Percentiles rank a stretch among this genome's conserved stretches.
phyloP scores from a whole-genome alignment of 2,888 invertebrate genomes.

The Ptychoptera contaminata region DNA sequence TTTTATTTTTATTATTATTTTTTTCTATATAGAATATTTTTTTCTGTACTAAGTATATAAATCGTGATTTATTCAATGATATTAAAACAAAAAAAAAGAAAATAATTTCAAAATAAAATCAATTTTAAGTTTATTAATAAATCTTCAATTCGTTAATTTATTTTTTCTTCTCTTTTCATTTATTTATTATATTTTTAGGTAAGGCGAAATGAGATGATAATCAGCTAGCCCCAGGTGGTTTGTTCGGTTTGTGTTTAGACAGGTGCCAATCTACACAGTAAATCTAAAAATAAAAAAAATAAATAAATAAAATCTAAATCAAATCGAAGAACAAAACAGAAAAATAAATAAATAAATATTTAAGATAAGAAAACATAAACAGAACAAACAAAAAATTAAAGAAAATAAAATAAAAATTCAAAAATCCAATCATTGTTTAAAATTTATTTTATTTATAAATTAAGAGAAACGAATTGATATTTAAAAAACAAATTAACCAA shows the following conservation, averaged over 20 bases:
- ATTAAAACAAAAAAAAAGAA: no score
- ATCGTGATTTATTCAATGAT: no score
- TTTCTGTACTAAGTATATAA: no score
- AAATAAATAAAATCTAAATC: no score
- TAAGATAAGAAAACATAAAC: background rate
- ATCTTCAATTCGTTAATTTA: background rate
- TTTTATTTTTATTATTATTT: no score
- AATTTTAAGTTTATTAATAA: background rate
- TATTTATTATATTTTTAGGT: conserved; percentile 1
- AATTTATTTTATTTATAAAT: background rate
- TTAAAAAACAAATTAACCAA: background rate
- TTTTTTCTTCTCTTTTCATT: background rate
- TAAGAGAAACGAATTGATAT: background rate
- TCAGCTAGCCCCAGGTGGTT: background rate
- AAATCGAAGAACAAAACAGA: no score
- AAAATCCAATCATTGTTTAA: no score
- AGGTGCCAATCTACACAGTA: no score
- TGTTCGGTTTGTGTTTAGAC: background rate
- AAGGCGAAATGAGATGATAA: conserved; percentile 5
- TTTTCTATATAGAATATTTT: no score
- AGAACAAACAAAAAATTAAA: background rate
- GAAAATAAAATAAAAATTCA: no score
- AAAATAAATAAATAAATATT: no score
- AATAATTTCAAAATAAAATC: background rate
- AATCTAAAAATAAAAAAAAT: no score